Base-by-base conservation (phyloP, 1,140 invertebrate genomes). In the Brachionus calyciflorus region DNA sequence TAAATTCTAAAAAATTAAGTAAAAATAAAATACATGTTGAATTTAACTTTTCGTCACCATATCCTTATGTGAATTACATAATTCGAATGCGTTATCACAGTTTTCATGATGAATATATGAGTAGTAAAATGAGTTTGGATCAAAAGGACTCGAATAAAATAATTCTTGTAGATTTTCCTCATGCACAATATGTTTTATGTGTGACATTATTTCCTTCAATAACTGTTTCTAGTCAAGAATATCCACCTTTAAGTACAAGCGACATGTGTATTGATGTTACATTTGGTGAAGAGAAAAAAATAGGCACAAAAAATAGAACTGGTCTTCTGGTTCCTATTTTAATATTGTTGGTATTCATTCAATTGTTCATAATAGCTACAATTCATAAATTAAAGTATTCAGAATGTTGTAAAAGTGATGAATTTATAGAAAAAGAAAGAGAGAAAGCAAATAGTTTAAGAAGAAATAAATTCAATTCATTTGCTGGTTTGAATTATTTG, bases 121-220 rank as follows among this genome's bases (percentile, higher is more conserved):
- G 17, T 24, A 65, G 28, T 10, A 37, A 65, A 37, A 46, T 65
- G 24, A 65, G 9, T n/a, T 21, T 65, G 17, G 60, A 65, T 24
- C 19, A 65, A 3, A 41, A 21, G 12, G 21, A n/a, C 9, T 28
- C 60, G 21, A 65, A 65, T 65, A 37, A 28, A 44, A 21, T 65
- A 14, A 24, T 65, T 0, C 37, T 65, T n/a, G 30, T 10, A 41
- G 30, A 65, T 24, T 65, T 65, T 65, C 37, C 33, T 1, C 14
- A 10, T 24, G 60, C 37, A 24, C 37, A 12, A 0, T 65, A 65
- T 26, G 17, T 65, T 65, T 21, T 44, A 3, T 65, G 60, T 65
- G 60, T 65, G 1, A 65, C 60, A n/a, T 37, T 65, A 10, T 41
- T 65, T 44, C 60, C 60, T 24, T 65, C 60, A 24, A 65, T 65